Percentiles rank a stretch among this genome's conserved stretches.
Evolutionary conservation across 2,797 vertebrate genomes (phyloP).

Genomic region (Coregonus sp.): DNA sequence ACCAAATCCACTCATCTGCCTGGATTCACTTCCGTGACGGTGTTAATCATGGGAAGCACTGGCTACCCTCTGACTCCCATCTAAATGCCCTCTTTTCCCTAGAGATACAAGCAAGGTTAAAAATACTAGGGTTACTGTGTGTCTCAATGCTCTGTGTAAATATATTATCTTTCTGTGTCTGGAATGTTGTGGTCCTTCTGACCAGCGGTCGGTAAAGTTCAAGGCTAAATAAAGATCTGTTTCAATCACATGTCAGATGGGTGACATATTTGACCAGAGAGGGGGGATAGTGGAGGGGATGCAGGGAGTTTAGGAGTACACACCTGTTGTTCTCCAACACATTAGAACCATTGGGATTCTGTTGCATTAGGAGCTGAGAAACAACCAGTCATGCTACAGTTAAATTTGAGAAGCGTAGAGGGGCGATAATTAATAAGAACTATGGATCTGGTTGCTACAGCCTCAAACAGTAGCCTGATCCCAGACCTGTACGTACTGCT

Average conservation of each 20-base stretch:
- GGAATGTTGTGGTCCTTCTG: slow-evolving; percentile 36
- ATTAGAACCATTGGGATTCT: not conserved
- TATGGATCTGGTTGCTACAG: not conserved
- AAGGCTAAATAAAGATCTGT: slow-evolving; percentile 65
- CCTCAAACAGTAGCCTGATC: not conserved
- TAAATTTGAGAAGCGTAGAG: not conserved
- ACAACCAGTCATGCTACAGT: not conserved
- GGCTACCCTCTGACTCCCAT: slow-evolving; percentile 7
- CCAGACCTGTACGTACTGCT: not conserved
- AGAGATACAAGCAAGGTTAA: slow-evolving; percentile 21
- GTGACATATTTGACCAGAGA: slow-evolving; percentile 3
- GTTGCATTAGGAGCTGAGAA: not conserved
- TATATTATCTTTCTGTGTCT: slow-evolving; percentile 19
- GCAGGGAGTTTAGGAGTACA: not conserved
- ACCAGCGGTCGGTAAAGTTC: slow-evolving; percentile 50
- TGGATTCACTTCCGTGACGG: slow-evolving; percentile 1
- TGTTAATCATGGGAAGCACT: slow-evolving; percentile 23
- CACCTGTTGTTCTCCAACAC: not conserved
- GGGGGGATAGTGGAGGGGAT: slow-evolving; percentile 4
- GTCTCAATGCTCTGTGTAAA: slow-evolving; percentile 2
- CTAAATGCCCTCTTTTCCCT: slow-evolving; percentile 4
- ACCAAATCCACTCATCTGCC: not conserved
- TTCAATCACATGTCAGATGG: slow-evolving; percentile 23
- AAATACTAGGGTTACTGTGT: slow-evolving; percentile 32
- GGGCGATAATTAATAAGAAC: not conserved